Percentiles rank a stretch among this genome's conserved stretches.
phyloP scores from a whole-genome alignment of 1,140 invertebrate genomes.

The Drosophila virilis region DNA sequence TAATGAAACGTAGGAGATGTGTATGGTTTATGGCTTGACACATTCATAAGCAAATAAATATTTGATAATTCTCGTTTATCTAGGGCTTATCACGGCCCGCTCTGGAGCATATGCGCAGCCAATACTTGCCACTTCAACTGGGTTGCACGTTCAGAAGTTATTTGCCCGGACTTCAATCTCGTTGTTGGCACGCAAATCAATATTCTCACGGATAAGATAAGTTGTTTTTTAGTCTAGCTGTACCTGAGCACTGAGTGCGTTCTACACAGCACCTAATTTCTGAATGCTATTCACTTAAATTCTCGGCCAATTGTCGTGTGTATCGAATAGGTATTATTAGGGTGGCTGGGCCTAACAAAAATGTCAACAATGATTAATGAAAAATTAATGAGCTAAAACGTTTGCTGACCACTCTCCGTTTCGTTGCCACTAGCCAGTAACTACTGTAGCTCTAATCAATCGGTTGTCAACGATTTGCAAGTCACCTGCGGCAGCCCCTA shows the following conservation, averaged over 20 bases:
- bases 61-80: background rate
- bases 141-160: conserved; percentile 1
- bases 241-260: background rate
- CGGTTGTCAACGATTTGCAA: conserved; percentile 10
- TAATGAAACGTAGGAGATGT: conserved; percentile 1
- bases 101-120: conserved; percentile 3
- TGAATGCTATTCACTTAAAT: background rate
- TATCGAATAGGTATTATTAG: conserved; percentile 29
- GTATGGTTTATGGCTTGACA: conserved; percentile 19
- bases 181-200: conserved; percentile 28
- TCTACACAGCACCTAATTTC: conserved; percentile 10
- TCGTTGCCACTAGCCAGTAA: background rate
- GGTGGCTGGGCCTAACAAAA: background rate
- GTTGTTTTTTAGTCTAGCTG: conserved; percentile 6
- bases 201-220: conserved; percentile 42
- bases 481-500: background rate
- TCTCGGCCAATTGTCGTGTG: conserved; percentile 4
- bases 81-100: conserved; percentile 21
- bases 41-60: conserved; percentile 19
- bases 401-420: too few species aligned
- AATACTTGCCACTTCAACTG: conserved; percentile 24
- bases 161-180: background rate
- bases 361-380: conserved; percentile 33
- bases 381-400: conserved; percentile 12
- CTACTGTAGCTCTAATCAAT: conserved; percentile 28